These are phyloP conservation scores for Apamea epomidion DNA, from an alignment of 2,888 invertebrate genomes.

Conservation along the genomic window DNA sequence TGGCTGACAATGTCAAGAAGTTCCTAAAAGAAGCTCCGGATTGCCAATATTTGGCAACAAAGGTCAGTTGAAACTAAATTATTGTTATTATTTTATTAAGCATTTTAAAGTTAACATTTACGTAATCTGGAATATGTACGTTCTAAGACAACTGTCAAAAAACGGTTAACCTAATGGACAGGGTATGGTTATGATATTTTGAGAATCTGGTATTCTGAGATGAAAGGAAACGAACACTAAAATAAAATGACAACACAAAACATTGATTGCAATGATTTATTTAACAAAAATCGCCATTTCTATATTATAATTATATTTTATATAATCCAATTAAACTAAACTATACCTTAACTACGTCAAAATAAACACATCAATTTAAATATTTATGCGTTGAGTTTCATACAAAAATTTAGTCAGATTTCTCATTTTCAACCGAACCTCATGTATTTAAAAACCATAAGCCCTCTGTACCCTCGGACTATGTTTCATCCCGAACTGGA, in stretches of 20 bases:
- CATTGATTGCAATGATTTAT: constrained; percentile 73
- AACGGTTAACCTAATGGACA: too few relatives aligned
- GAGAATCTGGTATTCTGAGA: too few relatives aligned
- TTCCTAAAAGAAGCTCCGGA: too few relatives aligned
- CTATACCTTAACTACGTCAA: constrained; percentile 40
- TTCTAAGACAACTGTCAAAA: too few relatives aligned
- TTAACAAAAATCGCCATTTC: constrained; percentile 73
- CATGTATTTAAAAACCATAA: background rate
- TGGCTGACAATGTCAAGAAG: too few relatives aligned
- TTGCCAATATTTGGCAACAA: too few relatives aligned
- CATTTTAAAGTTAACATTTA: too few relatives aligned
- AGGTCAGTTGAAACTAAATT: too few relatives aligned
- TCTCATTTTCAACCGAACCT: background rate
- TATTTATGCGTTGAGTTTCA: constrained; percentile 20
- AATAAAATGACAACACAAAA: constrained; percentile 58
- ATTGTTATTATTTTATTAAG: too few relatives aligned
- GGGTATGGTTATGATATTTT: too few relatives aligned
- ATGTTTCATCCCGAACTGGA: background rate
- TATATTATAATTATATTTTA: constrained; percentile 57
- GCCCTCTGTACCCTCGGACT: background rate
- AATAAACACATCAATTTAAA: constrained; percentile 6
- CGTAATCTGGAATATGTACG: too few relatives aligned
- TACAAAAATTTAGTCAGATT: background rate
- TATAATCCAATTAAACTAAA: constrained; percentile 53
- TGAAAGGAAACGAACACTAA: too few relatives aligned